These are phyloP conservation scores for Hypena proboscidalis DNA, from an alignment of 2,888 invertebrate species.

Conservation along the genomic window DNA sequence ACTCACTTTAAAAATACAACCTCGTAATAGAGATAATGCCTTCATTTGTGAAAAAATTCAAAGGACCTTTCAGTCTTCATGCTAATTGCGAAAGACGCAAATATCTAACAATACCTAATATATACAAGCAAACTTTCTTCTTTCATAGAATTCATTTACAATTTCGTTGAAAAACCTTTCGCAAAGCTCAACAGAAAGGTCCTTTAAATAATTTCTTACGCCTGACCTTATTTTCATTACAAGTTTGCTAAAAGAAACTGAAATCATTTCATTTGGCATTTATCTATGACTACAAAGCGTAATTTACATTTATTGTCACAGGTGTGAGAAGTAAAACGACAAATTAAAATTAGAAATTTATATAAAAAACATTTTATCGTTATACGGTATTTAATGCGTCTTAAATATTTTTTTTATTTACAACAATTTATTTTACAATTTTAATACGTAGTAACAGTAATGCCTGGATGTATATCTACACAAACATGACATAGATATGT, in stretches of 20 bases:
- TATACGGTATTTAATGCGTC: constrained; percentile 43
- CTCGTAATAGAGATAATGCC: constrained; percentile 11
- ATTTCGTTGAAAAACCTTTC: constrained; percentile 12
- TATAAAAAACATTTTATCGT: constrained; percentile 39
- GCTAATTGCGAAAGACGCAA: not conserved
- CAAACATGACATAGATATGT: constrained; percentile 80
- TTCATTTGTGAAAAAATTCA: constrained; percentile 16
- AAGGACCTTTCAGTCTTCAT: constrained; percentile 6
- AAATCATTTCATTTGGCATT: constrained; percentile 69
- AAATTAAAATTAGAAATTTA: constrained; percentile 50
- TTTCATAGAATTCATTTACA: constrained; percentile 3
- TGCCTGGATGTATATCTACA: constrained; percentile 59
- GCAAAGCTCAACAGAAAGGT: constrained; percentile 3
- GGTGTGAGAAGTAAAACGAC: constrained; percentile 73
- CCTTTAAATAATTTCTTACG: constrained; percentile 24
- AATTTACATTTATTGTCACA: constrained; percentile 84
- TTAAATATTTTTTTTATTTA: constrained; percentile 57
- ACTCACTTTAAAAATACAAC: constrained; percentile 29
- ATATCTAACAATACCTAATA: constrained; percentile 14
- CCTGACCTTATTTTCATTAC: constrained; percentile 1
- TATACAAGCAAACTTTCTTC: constrained; percentile 15
- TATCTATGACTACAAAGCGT: constrained; percentile 80
- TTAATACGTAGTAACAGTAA: constrained; percentile 61
- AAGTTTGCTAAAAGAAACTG: constrained; percentile 31
- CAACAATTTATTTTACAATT: constrained; percentile 62